Evolutionary conservation across 2,797 vertebrate genomes (phyloP), one percentile per base, ranked within the genome.

Genomic region (Hylomyscus alleni): DNA sequence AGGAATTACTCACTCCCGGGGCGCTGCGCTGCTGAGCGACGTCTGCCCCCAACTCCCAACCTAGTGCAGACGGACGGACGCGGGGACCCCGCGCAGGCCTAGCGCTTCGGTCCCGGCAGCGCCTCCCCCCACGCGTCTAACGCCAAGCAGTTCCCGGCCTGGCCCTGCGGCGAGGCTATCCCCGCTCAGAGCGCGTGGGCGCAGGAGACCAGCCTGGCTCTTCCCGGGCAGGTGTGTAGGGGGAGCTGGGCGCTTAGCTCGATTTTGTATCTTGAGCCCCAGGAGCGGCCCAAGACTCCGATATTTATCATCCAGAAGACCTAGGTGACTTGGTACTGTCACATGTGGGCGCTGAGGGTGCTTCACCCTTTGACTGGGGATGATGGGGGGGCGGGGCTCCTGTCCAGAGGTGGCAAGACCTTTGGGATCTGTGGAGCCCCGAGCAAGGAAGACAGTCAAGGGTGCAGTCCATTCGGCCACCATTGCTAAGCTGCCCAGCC

Each of bases 401-500:
- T 9, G 62, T 40, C 52, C 65, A 11, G 77, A n/a, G 7, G 1
- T 7, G 3, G 26, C 12, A 17, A 37, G 34, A 37, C 22, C 65
- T 50, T 58, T 40, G 14, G 31, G 20, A 14, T 52, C 26, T 0
- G n/a, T 9, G 50, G 52, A 24, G 50, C 7, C 31, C 17, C 0
- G 13, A 20, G 40, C 15, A 6, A 0, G 3, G 22, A 17, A 34
- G 44, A 52, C 10, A 0, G 73, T 26, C 87, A 24, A n/a, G 14
- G 19, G 24, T 37, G 2, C 0, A 0, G 29, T 24, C 58, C 29
- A 4, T 31, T 37, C 3, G 2, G n/a, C 34, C 9, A 12, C 67
- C 47, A 6, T 13, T 1, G 72, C 10, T 65, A 52, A 77, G 0
- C 44, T 4, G 14, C 60, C 29, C 31, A 13, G 37, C 24, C 26